Evolutionary conservation across 23 tunicate genomes (phyloP).

Genomic region (Oikopleura vanhoeffeni): DNA sequence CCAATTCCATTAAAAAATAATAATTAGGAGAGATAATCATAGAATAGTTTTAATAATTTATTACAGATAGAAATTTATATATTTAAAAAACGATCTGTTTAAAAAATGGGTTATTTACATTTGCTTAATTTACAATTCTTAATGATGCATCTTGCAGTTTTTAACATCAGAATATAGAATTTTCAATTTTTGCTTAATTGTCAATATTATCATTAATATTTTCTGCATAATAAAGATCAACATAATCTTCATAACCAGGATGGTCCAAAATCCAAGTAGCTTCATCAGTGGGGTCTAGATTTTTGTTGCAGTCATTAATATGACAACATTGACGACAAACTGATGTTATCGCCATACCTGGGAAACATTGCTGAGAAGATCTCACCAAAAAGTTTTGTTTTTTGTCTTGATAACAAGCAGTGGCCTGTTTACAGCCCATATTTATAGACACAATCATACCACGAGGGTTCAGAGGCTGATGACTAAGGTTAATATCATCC

Average conservation of each 20-base stretch:
- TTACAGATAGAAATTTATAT: too few relatives aligned
- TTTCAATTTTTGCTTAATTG: too few relatives aligned
- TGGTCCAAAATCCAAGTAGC: background rate
- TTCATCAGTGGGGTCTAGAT: slow-evolving; percentile 1
- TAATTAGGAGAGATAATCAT: too few relatives aligned
- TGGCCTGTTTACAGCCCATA: background rate
- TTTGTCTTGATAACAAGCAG: background rate
- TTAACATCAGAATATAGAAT: too few relatives aligned
- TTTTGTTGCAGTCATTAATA: background rate
- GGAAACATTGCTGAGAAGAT: background rate
- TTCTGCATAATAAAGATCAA: background rate
- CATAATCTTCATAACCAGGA: background rate
- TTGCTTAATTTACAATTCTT: too few relatives aligned
- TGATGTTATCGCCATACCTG: background rate
- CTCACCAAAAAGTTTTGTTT: slow-evolving; percentile 3
- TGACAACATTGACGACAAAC: slow-evolving; percentile 6
- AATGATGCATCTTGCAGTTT: too few relatives aligned
- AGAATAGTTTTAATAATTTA: too few relatives aligned
- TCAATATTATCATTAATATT: too few relatives aligned
- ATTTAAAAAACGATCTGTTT: too few relatives aligned
- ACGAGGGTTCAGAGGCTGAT: background rate
- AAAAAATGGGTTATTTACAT: too few relatives aligned
- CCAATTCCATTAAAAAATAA: too few relatives aligned
- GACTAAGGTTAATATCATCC: background rate
- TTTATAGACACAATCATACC: background rate